phyloP scores from a whole-genome alignment of 2,888 invertebrate species.

The Callosobruchus maculatus region DNA sequence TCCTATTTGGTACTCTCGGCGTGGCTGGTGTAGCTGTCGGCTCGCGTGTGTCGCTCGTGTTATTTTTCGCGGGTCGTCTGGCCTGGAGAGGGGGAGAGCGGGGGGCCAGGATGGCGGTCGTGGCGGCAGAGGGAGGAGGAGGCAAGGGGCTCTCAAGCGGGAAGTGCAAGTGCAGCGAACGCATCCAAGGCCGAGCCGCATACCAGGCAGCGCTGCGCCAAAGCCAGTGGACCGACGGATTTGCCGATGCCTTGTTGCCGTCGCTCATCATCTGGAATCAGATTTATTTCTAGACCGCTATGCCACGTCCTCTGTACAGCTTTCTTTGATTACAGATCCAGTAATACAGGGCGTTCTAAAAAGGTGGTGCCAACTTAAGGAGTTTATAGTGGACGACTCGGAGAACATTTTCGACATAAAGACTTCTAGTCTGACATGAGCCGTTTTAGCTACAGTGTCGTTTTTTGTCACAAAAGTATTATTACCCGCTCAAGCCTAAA shows the following conservation, averaged over 20 bases:
- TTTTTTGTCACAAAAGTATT: too few species aligned
- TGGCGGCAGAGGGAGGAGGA: slow-evolving; percentile 24
- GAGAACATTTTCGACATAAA: too few species aligned
- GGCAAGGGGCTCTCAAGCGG: slow-evolving; percentile 34
- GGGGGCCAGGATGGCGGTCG: slow-evolving; percentile 4
- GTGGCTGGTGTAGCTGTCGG: neutral
- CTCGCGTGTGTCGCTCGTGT: neutral
- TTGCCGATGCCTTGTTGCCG: slow-evolving; percentile 8
- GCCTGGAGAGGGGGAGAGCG: neutral
- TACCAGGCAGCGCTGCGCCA: slow-evolving; percentile 14
- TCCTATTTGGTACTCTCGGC: neutral
- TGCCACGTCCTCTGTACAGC: too few species aligned
- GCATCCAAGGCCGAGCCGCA: slow-evolving; percentile 46
- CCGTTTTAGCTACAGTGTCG: too few species aligned
- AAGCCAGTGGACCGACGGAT: neutral
- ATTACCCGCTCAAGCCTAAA: too few species aligned
- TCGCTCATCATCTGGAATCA: neutral
- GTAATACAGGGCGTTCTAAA: too few species aligned
- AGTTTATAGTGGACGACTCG: too few species aligned
- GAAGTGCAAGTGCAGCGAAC: slow-evolving; percentile 53
- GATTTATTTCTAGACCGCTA: neutral
- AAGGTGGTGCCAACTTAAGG: too few species aligned
- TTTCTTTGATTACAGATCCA: too few species aligned
- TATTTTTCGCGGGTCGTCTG: neutral
- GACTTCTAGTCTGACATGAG: too few species aligned